phyloP scores from a whole-genome alignment of 2,797 vertebrate species.

The Platyrinchus mystaceus region DNA sequence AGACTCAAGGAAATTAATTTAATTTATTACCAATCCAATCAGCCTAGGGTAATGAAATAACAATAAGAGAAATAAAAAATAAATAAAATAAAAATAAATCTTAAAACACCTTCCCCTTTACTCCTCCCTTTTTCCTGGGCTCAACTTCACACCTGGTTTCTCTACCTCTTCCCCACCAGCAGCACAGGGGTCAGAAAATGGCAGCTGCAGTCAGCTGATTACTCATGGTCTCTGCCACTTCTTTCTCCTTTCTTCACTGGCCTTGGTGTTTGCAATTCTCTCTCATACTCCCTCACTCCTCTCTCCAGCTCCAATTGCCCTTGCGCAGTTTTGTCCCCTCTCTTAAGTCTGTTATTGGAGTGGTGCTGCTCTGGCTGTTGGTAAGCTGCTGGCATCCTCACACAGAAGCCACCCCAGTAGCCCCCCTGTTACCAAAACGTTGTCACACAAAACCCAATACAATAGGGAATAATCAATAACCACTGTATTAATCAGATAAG shows the following conservation, averaged over 20 bases:
- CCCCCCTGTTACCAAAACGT: background rate
- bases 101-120: background rate
- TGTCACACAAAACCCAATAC: background rate
- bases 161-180: background rate
- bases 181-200: background rate
- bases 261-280: background rate
- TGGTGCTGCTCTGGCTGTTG: background rate
- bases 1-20: background rate
- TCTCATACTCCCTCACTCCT: background rate
- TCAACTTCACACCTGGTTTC: background rate
- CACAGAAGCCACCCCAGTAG: background rate
- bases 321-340: fast-evolving
- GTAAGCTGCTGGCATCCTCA: background rate
- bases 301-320: background rate
- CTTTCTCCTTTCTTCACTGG: background rate
- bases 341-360: background rate
- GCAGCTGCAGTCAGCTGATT: background rate
- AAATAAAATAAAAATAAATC: background rate
- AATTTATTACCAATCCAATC: background rate
- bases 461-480: background rate
- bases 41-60: background rate
- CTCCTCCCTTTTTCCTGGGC: background rate
- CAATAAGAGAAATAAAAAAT: too few relatives aligned
- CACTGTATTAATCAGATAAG: background rate
- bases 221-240: background rate